Evolutionary conservation across 2,113 vertebrate genomes (phyloP).

Genomic region (Equus przewalskii): DNA sequence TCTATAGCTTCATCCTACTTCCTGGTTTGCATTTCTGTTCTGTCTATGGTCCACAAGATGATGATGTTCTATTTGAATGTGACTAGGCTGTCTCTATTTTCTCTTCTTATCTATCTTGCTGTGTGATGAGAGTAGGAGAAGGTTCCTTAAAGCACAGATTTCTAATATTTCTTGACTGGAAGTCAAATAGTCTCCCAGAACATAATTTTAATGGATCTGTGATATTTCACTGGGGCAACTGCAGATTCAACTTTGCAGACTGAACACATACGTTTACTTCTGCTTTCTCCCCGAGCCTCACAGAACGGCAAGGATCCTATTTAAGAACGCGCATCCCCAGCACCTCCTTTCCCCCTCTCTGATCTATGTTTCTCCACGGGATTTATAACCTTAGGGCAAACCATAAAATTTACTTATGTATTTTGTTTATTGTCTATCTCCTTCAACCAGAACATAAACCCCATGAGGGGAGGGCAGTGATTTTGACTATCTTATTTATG

Average conservation of each 20-base stretch:
- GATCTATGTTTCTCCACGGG: neutral
- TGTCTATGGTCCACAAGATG: neutral
- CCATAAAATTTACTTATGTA: neutral
- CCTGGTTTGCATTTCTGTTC: constrained; percentile 33
- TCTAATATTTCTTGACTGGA: neutral
- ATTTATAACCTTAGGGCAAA: neutral
- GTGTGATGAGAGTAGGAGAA: neutral
- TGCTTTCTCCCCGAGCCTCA: neutral
- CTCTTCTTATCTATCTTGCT: neutral
- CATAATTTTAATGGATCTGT: neutral
- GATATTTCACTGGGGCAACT: neutral
- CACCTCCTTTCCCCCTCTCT: neutral
- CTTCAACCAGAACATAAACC: neutral
- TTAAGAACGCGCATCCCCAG: neutral
- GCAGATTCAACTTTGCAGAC: neutral
- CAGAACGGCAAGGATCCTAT: neutral
- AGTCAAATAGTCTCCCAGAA: neutral
- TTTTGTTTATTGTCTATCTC: constrained; percentile 10
- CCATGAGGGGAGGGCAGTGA: neutral
- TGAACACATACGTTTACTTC: neutral
- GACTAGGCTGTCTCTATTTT: neutral
- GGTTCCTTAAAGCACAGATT: neutral
- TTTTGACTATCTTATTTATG: neutral
- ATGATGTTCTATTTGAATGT: neutral
- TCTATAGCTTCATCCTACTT: neutral